These are phyloP conservation scores for Semnornis frantzii DNA, from an alignment of 2,113 vertebrate genomes.

Conservation along the genomic window DNA sequence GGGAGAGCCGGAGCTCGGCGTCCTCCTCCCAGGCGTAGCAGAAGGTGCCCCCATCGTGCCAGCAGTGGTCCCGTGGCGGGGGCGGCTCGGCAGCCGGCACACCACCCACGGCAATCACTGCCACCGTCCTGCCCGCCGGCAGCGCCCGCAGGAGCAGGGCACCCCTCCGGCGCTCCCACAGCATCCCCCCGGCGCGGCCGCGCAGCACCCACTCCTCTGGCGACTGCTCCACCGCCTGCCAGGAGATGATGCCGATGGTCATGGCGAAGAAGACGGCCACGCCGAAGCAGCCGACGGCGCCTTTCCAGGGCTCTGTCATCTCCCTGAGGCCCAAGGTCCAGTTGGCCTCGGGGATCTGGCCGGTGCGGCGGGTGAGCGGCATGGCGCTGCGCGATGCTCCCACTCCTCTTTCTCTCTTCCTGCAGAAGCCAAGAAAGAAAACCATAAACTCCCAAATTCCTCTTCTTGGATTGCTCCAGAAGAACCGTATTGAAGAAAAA, in stretches of 20 bases:
- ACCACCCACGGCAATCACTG: constrained; percentile 81
- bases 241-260: constrained; percentile 94
- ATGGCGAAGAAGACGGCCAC: constrained; percentile 90
- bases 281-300: constrained; percentile 87
- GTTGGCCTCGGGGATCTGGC: neutral
- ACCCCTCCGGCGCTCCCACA: constrained; percentile 86
- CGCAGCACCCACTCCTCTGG: constrained; percentile 91
- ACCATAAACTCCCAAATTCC: neutral
- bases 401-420: neutral
- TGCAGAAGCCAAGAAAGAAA: neutral
- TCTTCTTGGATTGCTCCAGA: neutral
- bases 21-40: constrained; percentile 90
- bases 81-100: constrained; percentile 82
- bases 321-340: constrained; percentile 83
- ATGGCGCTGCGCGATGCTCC: neutral
- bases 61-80: constrained; percentile 86
- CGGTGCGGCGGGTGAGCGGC: neutral
- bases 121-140: constrained; percentile 78
- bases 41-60: constrained; percentile 87
- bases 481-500: too few relatives aligned
- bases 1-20: constrained; percentile 82
- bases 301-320: constrained; percentile 95
- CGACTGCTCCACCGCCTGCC: constrained; percentile 92
- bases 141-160: constrained; percentile 85
- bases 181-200: constrained; percentile 82